Percentiles rank a stretch among this genome's conserved stretches.
These are phyloP conservation scores for Anas platyrhynchos DNA, from an alignment of 2,113 vertebrate species.

Conservation along the genomic window DNA sequence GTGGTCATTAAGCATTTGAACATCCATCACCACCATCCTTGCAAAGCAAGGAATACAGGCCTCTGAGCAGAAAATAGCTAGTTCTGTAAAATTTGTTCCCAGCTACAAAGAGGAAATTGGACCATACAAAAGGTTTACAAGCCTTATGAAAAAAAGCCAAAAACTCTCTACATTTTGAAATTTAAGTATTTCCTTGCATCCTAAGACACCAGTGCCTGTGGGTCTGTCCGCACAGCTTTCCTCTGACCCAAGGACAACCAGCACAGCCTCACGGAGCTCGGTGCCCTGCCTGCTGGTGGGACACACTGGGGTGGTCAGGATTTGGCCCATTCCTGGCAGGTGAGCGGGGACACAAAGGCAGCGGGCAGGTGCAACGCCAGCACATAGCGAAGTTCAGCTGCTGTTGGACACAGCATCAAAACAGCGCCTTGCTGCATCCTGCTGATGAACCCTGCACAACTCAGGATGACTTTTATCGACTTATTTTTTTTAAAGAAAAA, in stretches of 20 bases:
- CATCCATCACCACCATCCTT: neutral
- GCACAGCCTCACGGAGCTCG: neutral
- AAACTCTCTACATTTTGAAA: neutral
- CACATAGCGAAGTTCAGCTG: neutral
- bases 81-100: neutral
- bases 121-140: fast-evolving
- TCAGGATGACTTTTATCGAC: neutral
- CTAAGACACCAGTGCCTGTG: neutral
- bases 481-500: neutral
- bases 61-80: neutral
- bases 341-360: no score
- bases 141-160: neutral
- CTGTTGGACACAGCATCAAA: neutral
- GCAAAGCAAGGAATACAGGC: neutral
- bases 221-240: neutral
- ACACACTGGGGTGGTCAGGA: fast-evolving
- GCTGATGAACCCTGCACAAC: fast-evolving
- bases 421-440: neutral
- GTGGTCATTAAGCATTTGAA: neutral
- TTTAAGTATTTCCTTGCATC: neutral
- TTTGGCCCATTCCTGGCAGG: neutral
- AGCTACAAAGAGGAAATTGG: neutral
- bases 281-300: neutral
- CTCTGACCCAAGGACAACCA: neutral
- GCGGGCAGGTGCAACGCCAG: no score